Conservation (phyloP, 2,113 vertebrate genomes). For the Anhinga anhinga region DNA sequence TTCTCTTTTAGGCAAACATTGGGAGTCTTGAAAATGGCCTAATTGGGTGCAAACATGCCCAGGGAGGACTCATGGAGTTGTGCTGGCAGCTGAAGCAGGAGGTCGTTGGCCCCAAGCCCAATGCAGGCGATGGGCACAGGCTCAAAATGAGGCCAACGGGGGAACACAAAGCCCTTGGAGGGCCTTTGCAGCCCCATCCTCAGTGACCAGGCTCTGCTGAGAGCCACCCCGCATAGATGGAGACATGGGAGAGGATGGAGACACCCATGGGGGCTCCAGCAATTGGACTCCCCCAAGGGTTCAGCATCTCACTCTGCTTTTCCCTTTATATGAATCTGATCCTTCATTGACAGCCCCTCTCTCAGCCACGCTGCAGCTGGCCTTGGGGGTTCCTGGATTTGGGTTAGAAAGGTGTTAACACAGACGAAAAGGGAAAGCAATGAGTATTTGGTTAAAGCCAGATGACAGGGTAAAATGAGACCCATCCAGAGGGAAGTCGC, state of each 20-base stretch:
- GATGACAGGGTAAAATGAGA: background rate
- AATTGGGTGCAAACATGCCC: fast-evolving
- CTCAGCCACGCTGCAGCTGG: fast-evolving
- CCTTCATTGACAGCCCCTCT: background rate
- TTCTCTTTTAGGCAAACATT: background rate
- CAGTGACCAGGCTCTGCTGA: background rate
- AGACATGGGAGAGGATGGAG: background rate
- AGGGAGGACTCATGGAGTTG: background rate
- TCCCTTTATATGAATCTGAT: background rate
- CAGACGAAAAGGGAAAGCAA: background rate
- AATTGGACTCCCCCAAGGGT: fast-evolving
- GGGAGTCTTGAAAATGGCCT: background rate
- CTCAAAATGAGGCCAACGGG: background rate
- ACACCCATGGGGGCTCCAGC: background rate
- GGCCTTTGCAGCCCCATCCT: background rate
- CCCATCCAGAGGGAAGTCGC: fast-evolving
- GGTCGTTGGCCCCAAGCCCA: background rate
- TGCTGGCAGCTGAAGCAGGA: background rate
- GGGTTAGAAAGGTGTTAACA: background rate
- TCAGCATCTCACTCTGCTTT: background rate
- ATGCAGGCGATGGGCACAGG: too few relatives aligned
- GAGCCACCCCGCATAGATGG: background rate
- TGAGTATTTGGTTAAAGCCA: background rate
- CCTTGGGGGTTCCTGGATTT: background rate
- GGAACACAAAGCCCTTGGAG: background rate